phyloP scores from a whole-genome alignment of 1,140 invertebrate genomes.

The Caenorhabditis remanei region DNA sequence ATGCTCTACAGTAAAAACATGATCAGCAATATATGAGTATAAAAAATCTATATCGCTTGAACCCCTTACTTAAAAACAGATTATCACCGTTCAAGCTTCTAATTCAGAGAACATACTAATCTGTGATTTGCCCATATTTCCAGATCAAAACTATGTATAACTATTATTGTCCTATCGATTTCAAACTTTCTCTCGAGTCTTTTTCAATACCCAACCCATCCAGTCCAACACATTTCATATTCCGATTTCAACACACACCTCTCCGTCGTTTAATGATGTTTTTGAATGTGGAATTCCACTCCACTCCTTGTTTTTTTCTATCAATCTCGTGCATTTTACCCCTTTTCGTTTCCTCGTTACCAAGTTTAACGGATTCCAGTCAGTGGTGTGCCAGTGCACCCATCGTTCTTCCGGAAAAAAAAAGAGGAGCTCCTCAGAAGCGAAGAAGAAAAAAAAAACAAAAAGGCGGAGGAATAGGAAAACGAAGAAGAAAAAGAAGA shows the following conservation, averaged over 20 bases:
- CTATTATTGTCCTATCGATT: no score
- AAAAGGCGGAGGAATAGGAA: slow-evolving; percentile 8
- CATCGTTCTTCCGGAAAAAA: slow-evolving; percentile 6
- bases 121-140: no score
- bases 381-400: neutral
- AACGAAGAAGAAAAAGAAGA: neutral
- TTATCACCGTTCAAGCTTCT: no score
- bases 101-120: no score
- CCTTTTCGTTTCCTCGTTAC: slow-evolving; percentile 7
- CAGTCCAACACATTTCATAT: slow-evolving; percentile 25
- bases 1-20: no score
- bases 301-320: neutral
- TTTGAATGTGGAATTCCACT: slow-evolving; percentile 19
- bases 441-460: neutral
- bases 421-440: neutral
- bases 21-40: no score
- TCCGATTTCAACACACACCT: slow-evolving; percentile 35
- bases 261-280: slow-evolving; percentile 15
- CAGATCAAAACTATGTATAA: no score
- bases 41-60: no score
- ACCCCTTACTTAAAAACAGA: no score
- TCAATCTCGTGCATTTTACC: slow-evolving; percentile 10
- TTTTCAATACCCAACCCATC: neutral
- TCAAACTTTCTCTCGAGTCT: no score
- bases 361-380: slow-evolving; percentile 48